Evolutionary conservation across 2,888 invertebrate genomes (phyloP).

Genomic region (Lysandra coridon): DNA sequence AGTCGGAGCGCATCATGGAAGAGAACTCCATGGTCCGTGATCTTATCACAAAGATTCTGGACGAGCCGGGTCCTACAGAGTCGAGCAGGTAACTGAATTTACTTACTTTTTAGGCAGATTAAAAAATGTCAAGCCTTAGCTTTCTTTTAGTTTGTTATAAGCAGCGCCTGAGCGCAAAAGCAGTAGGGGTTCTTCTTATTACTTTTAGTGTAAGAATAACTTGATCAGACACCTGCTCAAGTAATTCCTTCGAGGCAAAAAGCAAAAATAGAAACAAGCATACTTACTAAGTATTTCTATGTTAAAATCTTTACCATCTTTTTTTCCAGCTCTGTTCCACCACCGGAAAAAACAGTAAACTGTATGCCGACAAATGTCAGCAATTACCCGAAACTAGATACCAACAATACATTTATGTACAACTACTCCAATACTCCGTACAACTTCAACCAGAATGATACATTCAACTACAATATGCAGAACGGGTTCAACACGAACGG

Average conservation of each 20-base stretch:
- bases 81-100: conserved; percentile 55
- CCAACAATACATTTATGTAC: conserved; percentile 51
- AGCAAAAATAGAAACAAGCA: neutral
- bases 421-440: conserved; percentile 61
- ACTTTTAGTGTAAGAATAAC: too few relatives aligned
- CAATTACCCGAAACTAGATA: conserved; percentile 61
- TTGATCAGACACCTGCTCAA: too few relatives aligned
- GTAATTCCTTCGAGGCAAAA: too few relatives aligned
- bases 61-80: conserved; percentile 79
- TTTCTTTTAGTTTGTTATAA: too few relatives aligned
- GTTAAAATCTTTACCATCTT: neutral
- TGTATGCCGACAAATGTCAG: conserved; percentile 49
- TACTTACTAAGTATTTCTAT: too few relatives aligned
- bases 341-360: conserved; percentile 66
- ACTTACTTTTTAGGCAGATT: too few relatives aligned
- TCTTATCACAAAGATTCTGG: conserved; percentile 83
- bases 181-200: too few relatives aligned
- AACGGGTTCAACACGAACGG: conserved; percentile 65
- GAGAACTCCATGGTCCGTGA: conserved; percentile 83
- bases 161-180: too few relatives aligned
- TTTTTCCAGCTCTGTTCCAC: conserved; percentile 59
- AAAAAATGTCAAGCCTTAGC: too few relatives aligned
- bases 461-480: conserved; percentile 60
- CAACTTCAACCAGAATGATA: conserved; percentile 61
- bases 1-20: conserved; percentile 78